Evolutionary conservation across 2,888 invertebrate genomes (phyloP), one percentile per base, ranked within the genome.

Genomic region (Drosophila parthenogenetica): DNA sequence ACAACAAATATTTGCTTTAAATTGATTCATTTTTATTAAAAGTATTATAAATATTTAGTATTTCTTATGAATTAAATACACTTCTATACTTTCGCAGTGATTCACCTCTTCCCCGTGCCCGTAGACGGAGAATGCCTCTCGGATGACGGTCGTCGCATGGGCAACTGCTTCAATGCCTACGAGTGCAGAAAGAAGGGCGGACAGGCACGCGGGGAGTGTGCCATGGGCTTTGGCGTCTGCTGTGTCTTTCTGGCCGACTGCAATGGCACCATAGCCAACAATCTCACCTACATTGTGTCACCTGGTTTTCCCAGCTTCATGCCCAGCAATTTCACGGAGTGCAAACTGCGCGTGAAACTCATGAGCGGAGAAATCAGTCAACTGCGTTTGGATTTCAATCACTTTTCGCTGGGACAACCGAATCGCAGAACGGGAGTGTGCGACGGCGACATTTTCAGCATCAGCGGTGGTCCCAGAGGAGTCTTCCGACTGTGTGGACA

Each of bases 101-200:
- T 97, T 73, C 96, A 96, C 91, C 95, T 97, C 90, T 96, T 97
- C 91, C 96, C 97, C 0, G 95, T 96, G 64, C 96, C 97, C 2
- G 96, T 96, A 4, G 96, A 96, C 92, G 94, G 95, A 48, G 97
- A 97, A 92, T 97, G 97, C 87, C 92, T 94, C 70, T 95, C 97
- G 0, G 93, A 94, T 77, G 95, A 95, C 82, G 95, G 95, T 17
- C 94, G 95, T 78, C 94, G 96, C 57, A 91, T 93, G 81, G 97
- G 97, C 60, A 94, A 95, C 85, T 97, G 97, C 92, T 94, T 97
- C 92, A 97, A 97, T 92, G 94, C 96, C 16, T 97, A 97, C 92
- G 96, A 97, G 91, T 97, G 97, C 81, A 93, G 95, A 11, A 95
- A 96, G 87, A 94, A 96, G 82, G 95, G 95, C 42, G 94, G 94